A percentile compares a stretch with the other conserved stretches of the same genome.
Conservation (phyloP, 2,888 invertebrate species). For the Mycalesis mineus region DNA sequence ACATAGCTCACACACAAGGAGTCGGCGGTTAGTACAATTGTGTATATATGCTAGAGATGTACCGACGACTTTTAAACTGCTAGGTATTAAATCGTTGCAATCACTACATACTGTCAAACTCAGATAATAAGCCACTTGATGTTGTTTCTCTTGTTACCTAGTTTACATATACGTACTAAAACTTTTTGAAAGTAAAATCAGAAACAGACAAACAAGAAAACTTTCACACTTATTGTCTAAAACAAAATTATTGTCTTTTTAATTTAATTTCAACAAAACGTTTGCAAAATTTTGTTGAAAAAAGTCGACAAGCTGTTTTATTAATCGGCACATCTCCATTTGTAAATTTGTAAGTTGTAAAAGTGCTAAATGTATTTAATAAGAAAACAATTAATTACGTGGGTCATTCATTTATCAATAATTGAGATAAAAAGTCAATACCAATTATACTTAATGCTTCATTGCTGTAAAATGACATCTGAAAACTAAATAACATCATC, state of each 20-base stretch:
- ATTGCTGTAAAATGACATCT: not conserved
- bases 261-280: too few species aligned
- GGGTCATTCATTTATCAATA: slow-evolving; percentile 4
- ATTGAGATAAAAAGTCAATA: not conserved
- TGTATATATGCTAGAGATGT: slow-evolving; percentile 18
- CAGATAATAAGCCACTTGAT: too few species aligned
- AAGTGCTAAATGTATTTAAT: slow-evolving; percentile 1
- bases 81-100: not conserved
- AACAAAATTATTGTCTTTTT: too few species aligned
- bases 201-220: too few species aligned
- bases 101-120: too few species aligned
- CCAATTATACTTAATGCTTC: not conserved
- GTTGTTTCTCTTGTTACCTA: too few species aligned
- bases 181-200: too few species aligned
- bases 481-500: slow-evolving; percentile 7
- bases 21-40: slow-evolving; percentile 37
- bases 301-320: not conserved
- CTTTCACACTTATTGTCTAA: too few species aligned
- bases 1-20: slow-evolving; percentile 61
- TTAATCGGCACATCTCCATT: slow-evolving; percentile 1
- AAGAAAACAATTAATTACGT: not conserved
- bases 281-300: too few species aligned
- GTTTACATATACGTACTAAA: too few species aligned
- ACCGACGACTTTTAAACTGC: not conserved
- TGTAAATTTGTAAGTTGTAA: not conserved